Conservation (phyloP, 2,888 invertebrate genomes). For the Plebejus anna region DNA sequence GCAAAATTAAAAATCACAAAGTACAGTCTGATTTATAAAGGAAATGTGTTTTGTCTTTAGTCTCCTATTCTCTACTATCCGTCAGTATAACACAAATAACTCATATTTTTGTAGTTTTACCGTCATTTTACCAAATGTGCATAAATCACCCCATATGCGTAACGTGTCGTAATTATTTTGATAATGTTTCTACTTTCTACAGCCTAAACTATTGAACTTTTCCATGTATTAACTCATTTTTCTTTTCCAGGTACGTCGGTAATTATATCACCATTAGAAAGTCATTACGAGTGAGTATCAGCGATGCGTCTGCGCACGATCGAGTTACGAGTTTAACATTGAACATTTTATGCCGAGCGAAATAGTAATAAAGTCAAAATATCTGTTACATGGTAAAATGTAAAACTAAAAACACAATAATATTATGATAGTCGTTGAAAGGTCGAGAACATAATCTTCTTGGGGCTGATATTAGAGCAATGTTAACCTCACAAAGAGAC, state of each 20-base stretch:
- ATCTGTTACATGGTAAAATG: neutral
- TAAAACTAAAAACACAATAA: neutral
- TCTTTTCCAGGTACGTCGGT: conserved; percentile 8
- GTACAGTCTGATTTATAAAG: too few species aligned
- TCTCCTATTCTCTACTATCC: too few species aligned
- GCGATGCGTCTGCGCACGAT: conserved; percentile 3
- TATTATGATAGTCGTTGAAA: neutral
- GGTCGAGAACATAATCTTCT: neutral
- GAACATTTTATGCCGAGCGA: neutral
- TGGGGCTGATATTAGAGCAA: neutral
- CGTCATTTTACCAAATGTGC: neutral
- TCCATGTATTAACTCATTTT: neutral
- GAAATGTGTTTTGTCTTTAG: too few species aligned
- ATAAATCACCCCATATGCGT: too few species aligned
- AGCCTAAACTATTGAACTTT: neutral
- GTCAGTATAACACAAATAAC: too few species aligned
- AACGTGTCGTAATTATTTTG: neutral
- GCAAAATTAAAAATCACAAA: too few species aligned
- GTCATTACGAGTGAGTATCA: conserved; percentile 14
- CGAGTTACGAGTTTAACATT: neutral
- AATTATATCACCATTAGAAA: conserved; percentile 20
- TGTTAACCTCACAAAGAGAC: too few species aligned
- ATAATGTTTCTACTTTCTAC: neutral
- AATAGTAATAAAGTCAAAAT: neutral
- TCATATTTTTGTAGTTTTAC: too few species aligned